Evolutionary conservation across 2,113 vertebrate species (phyloP), one percentile per base, ranked within the genome.

Genomic region (Rhinopomastus cyanomelas): DNA sequence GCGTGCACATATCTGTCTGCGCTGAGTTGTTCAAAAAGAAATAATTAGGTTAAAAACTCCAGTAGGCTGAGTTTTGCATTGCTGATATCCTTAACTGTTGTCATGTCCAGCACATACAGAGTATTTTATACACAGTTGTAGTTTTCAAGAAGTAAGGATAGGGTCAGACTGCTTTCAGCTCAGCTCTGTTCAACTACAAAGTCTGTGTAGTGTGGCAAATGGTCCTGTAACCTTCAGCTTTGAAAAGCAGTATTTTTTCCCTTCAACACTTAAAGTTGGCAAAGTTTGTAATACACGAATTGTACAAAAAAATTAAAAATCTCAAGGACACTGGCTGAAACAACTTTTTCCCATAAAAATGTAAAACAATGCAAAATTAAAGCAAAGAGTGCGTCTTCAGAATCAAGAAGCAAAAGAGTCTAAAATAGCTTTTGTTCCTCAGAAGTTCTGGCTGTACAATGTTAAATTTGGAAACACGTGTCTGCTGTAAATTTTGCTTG

Each of bases 391-490:
- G 1, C 73, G 75, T 55, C 1, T 12, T 42, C 81, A 93, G 65
- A 92, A 95, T 71, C n/a, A 62, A 90, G 81, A 79, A 92, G 48
- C 48, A 52, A 16, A 82, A 80, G 34, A 80, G 87, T 81, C 60
- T 82, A 82, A 95, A 95, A 95, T 93, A 94, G 88, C 67, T 85
- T 88, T 75, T 89, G 53, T 39, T 92, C 22, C 69, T 92, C 55
- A 76, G 48, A 67, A 87, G 75, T 93, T 92, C 74, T 95, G 88
- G 48, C 90, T 94, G 68, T 4, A 12, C 62, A 84, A 10, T 94
- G 93, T 96, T 95, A 93, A 93, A 83, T 88, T 95, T 93, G 88
- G 86, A 96, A 96, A 81, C 93, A 88, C 3, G 5, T 87, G 95
- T 90, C 92, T 93, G 81, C 94, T 86, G 87, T 93, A 94, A 93